Evolutionary conservation across 2,888 invertebrate species (phyloP).

Genomic region (Icerya purchasi): DNA sequence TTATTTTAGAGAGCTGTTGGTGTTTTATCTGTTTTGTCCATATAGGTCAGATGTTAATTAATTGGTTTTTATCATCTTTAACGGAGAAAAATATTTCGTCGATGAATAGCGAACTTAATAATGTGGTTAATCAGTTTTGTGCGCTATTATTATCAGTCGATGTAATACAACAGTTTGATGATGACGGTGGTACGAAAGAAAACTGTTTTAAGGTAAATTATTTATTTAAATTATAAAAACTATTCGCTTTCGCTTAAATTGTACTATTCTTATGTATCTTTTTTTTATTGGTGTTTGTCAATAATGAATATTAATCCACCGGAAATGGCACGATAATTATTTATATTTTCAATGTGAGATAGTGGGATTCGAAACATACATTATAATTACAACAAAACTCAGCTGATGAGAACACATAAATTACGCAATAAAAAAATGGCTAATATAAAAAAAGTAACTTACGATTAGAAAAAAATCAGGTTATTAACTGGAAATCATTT

Average conservation of each 20-base stretch:
- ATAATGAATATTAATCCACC: too few relatives aligned
- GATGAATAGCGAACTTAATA: conserved; percentile 42
- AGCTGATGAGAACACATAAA: too few relatives aligned
- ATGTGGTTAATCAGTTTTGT: conserved; percentile 61
- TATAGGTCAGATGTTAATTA: conserved; percentile 76
- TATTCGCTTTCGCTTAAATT: conserved; percentile 4
- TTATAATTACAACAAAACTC: too few relatives aligned
- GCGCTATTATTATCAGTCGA: conserved; percentile 71
- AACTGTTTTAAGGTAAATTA: conserved; percentile 45
- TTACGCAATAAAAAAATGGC: too few relatives aligned
- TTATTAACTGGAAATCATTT: too few relatives aligned
- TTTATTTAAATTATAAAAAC: neutral
- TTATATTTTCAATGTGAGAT: too few relatives aligned
- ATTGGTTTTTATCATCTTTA: conserved; percentile 65
- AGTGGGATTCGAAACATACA: too few relatives aligned
- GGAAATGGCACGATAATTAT: too few relatives aligned
- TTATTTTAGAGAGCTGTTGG: too few relatives aligned
- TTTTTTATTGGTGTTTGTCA: too few relatives aligned
- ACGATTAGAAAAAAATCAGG: too few relatives aligned
- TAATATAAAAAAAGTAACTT: too few relatives aligned
- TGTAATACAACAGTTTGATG: conserved; percentile 55
- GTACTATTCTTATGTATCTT: conserved; percentile 5
- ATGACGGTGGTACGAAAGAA: conserved; percentile 43
- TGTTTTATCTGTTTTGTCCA: conserved; percentile 21
- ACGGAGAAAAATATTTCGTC: conserved; percentile 44